phyloP scores from a whole-genome alignment of 2,113 vertebrate genomes.

The Halcyon senegalensis region DNA sequence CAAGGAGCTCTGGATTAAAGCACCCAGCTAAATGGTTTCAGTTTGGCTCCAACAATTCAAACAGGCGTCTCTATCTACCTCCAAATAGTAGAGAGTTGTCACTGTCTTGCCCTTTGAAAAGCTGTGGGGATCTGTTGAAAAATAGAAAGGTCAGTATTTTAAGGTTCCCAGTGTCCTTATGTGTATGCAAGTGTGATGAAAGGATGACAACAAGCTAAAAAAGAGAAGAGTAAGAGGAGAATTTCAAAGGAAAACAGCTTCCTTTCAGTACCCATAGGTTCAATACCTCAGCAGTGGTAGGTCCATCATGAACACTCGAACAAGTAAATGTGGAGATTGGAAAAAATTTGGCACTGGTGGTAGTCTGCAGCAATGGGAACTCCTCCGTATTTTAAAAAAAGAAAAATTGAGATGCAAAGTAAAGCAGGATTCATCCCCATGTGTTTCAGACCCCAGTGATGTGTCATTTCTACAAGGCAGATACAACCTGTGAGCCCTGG shows the following conservation, averaged over 20 bases:
- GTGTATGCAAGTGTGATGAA: background rate
- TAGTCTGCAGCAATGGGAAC: background rate
- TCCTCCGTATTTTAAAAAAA: background rate
- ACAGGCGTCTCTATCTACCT: background rate
- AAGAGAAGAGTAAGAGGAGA: background rate
- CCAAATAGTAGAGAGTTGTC: background rate
- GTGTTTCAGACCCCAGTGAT: background rate
- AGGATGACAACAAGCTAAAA: background rate
- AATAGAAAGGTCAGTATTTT: background rate
- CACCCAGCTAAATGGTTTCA: background rate
- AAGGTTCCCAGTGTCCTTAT: background rate
- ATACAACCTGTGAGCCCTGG: background rate
- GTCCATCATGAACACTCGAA: background rate
- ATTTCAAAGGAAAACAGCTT: background rate
- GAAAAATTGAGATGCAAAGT: background rate
- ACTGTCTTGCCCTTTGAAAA: background rate
- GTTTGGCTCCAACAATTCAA: background rate
- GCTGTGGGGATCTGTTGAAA: background rate
- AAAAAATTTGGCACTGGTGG: background rate
- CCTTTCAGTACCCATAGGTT: conserved; percentile 5
- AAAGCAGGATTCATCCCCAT: background rate
- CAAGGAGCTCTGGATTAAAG: background rate
- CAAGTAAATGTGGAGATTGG: background rate
- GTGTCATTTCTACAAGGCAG: background rate
- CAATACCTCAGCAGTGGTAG: background rate